Percentiles rank a stretch among this genome's conserved stretches.
Conservation (phyloP, 2,888 invertebrate species). For the Caenorhabditis becei region DNA sequence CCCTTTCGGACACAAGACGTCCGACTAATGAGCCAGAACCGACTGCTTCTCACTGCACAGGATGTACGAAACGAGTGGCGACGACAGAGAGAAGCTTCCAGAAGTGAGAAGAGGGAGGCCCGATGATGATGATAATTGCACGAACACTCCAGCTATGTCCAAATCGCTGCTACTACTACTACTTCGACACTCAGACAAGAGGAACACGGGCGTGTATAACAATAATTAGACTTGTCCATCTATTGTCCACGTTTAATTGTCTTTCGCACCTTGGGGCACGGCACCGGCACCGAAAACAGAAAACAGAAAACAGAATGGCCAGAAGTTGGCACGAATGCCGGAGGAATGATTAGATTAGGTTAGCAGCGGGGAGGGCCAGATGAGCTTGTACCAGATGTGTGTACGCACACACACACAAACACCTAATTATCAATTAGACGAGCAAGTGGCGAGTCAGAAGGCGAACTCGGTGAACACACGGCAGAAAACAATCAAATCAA, state of each 20-base stretch:
- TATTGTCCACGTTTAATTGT: conserved; percentile 57
- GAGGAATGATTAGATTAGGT: conserved; percentile 19
- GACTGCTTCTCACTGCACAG: conserved; percentile 31
- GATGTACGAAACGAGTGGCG: conserved; percentile 35
- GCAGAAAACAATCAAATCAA: conserved; percentile 55
- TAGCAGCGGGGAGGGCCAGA: conserved; percentile 25
- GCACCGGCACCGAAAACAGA: conserved; percentile 27
- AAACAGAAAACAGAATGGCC: conserved; percentile 17
- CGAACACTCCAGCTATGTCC: conserved; percentile 27
- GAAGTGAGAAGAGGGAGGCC: conserved; percentile 25
- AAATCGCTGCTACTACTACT: conserved; percentile 21
- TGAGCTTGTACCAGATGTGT: conserved; percentile 57
- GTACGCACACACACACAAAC: conserved; percentile 47
- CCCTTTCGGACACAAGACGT: conserved; percentile 52
- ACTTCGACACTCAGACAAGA: conserved; percentile 28
- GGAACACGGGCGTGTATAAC: conserved; percentile 46
- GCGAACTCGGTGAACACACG: conserved; percentile 35
- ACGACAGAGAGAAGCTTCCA: conserved; percentile 26
- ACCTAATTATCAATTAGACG: conserved; percentile 60
- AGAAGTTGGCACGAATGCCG: not conserved
- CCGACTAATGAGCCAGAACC: conserved; percentile 61
- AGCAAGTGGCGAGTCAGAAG: conserved; percentile 25
- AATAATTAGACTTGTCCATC: conserved; percentile 52
- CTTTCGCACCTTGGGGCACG: conserved; percentile 48
- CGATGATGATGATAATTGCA: conserved; percentile 43